These are phyloP conservation scores for Colistium nudipinnis DNA, from an alignment of 2,113 vertebrate genomes.

Conservation along the genomic window DNA sequence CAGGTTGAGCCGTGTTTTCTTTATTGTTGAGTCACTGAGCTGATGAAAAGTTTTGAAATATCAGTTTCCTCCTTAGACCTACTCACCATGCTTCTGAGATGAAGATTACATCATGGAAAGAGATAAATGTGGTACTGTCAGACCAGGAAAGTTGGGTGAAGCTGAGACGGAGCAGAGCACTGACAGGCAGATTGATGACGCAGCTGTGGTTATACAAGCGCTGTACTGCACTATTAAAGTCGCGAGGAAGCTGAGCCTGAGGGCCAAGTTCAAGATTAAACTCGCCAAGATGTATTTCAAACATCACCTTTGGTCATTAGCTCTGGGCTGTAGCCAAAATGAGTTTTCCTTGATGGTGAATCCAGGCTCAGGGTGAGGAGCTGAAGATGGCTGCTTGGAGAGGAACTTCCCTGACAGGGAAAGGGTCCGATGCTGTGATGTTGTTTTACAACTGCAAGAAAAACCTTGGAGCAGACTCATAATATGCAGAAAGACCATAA, in stretches of 20 bases:
- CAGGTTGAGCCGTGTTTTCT: too few relatives aligned
- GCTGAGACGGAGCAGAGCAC: constrained; percentile 2
- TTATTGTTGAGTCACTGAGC: not conserved
- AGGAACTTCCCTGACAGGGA: constrained; percentile 8
- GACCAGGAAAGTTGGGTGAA: not conserved
- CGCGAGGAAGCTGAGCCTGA: constrained; percentile 16
- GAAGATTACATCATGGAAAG: not conserved
- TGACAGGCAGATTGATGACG: constrained; percentile 2
- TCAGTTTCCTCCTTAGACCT: not conserved
- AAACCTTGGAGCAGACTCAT: not conserved
- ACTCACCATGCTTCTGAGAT: not conserved
- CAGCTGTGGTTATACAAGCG: not conserved
- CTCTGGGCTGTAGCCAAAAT: constrained; percentile 38
- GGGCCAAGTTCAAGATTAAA: constrained; percentile 22
- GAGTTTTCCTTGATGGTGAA: constrained; percentile 36
- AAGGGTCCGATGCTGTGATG: constrained; percentile 16
- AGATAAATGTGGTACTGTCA: not conserved
- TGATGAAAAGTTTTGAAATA: not conserved
- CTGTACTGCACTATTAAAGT: constrained; percentile 10
- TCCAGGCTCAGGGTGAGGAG: constrained; percentile 23
- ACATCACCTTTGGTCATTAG: constrained; percentile 37
- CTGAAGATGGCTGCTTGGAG: constrained; percentile 42
- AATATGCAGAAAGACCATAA: not conserved
- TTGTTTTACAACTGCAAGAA: constrained; percentile 1
- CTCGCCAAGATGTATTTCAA: constrained; percentile 11